Percentiles rank a stretch among this genome's conserved stretches.
phyloP scores from a whole-genome alignment of 2,113 vertebrate species.

The Melanerpes aurifrons region DNA sequence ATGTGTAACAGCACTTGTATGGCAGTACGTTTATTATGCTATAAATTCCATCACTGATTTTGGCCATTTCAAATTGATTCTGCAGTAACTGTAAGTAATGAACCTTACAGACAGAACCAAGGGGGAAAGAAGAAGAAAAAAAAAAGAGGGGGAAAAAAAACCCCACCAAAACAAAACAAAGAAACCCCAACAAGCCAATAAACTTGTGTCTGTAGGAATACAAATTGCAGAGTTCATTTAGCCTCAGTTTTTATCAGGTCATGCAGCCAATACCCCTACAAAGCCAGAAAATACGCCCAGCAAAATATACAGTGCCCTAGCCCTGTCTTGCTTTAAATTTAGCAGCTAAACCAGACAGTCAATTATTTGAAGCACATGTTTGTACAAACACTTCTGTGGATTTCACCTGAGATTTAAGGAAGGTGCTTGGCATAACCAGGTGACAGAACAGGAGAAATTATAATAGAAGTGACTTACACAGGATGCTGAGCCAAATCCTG shows the following conservation, averaged over 20 bases:
- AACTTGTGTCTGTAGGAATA: constrained; percentile 67
- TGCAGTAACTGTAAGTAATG: constrained; percentile 82
- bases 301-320: constrained; percentile 9
- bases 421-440: background rate
- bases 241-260: constrained; percentile 73
- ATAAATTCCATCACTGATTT: constrained; percentile 82
- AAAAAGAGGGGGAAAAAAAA: too few species aligned
- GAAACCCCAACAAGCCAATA: constrained; percentile 38
- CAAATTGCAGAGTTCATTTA: constrained; percentile 72
- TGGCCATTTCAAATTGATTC: constrained; percentile 80
- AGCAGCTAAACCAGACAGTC: constrained; percentile 1
- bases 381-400: background rate
- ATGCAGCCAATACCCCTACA: constrained; percentile 43
- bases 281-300: constrained; percentile 53
- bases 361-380: background rate
- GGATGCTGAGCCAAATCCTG: background rate
- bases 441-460: background rate
- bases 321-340: constrained; percentile 31
- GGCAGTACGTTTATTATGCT: constrained; percentile 74
- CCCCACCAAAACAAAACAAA: background rate
- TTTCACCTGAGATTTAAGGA: constrained; percentile 27
- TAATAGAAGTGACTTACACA: background rate
- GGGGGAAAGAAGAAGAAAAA: background rate
- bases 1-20: constrained; percentile 74
- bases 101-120: constrained; percentile 72